Conservation (phyloP, 2,113 vertebrate species). For the Jaculus jaculus region DNA sequence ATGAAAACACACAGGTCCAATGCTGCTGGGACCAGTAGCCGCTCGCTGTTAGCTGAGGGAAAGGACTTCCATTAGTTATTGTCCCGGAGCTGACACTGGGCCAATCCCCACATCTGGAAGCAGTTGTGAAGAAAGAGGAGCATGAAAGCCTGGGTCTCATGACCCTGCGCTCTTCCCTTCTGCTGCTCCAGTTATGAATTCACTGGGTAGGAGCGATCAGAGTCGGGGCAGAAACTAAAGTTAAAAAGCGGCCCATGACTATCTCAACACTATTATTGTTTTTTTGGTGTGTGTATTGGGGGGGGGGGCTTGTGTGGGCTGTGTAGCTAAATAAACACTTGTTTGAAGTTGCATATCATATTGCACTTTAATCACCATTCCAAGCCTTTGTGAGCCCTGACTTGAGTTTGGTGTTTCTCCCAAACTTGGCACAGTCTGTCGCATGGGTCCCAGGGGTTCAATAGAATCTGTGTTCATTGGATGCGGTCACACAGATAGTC, state of each 20-base stretch:
- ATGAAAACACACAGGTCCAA: conserved; percentile 49
- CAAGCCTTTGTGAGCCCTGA: conserved; percentile 44
- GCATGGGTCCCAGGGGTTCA: neutral
- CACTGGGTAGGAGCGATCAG: conserved; percentile 59
- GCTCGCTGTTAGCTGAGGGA: conserved; percentile 69
- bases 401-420: neutral
- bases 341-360: neutral
- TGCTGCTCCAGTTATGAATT: conserved; percentile 60
- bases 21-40: conserved; percentile 79
- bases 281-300: neutral
- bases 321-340: conserved; percentile 52
- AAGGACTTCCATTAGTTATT: conserved; percentile 77
- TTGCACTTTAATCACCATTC: conserved; percentile 50
- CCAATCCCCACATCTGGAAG: conserved; percentile 86
- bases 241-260: conserved; percentile 42
- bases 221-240: conserved; percentile 46
- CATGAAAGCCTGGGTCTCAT: conserved; percentile 69
- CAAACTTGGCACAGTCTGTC: neutral
- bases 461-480: neutral
- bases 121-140: conserved; percentile 78
- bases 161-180: conserved; percentile 66
- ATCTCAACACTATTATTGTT: neutral
- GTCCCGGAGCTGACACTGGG: conserved; percentile 77
- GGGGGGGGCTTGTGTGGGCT: neutral
- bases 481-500: neutral